Conservation (phyloP, 1,140 invertebrate species). For the Nylanderia fulva region DNA sequence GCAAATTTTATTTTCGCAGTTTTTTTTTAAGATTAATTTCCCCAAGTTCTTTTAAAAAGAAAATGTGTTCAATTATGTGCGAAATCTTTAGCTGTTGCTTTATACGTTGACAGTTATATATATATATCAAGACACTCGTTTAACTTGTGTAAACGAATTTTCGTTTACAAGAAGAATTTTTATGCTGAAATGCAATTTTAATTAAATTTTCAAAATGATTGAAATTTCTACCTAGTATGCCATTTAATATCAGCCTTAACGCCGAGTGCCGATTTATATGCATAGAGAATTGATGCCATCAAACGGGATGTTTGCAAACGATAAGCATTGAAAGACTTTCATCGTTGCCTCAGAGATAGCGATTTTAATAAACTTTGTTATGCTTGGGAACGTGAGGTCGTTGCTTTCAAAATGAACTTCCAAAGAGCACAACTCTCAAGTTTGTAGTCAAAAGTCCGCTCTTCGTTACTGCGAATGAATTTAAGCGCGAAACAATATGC, state of each 20-base stretch:
- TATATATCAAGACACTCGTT: neutral
- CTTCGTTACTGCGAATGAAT: neutral
- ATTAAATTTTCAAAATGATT: conserved; percentile 42
- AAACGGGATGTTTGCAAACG: conserved; percentile 71
- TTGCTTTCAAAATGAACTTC: conserved; percentile 47
- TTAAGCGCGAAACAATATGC: conserved; percentile 33
- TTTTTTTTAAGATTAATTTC: neutral
- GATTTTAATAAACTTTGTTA: conserved; percentile 76
- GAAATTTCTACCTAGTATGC: conserved; percentile 33
- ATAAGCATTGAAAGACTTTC: conserved; percentile 65
- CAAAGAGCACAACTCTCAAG: conserved; percentile 21
- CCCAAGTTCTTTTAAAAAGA: neutral
- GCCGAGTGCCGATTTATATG: conserved; percentile 67
- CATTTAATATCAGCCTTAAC: conserved; percentile 30
- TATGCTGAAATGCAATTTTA: conserved; percentile 5
- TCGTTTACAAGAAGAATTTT: neutral
- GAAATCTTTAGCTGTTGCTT: neutral
- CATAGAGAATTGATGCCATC: conserved; percentile 70
- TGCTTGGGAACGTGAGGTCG: conserved; percentile 58
- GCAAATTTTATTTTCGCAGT: neutral
- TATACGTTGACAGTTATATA: neutral
- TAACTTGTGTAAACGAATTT: neutral
- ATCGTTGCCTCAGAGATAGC: conserved; percentile 58
- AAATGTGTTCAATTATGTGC: neutral
- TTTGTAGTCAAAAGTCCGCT: conserved; percentile 25